A percentile compares a stretch with the other conserved stretches of the same genome.
Evolutionary conservation across 2,113 vertebrate species (phyloP).

Genomic region (Pongo abelii): DNA sequence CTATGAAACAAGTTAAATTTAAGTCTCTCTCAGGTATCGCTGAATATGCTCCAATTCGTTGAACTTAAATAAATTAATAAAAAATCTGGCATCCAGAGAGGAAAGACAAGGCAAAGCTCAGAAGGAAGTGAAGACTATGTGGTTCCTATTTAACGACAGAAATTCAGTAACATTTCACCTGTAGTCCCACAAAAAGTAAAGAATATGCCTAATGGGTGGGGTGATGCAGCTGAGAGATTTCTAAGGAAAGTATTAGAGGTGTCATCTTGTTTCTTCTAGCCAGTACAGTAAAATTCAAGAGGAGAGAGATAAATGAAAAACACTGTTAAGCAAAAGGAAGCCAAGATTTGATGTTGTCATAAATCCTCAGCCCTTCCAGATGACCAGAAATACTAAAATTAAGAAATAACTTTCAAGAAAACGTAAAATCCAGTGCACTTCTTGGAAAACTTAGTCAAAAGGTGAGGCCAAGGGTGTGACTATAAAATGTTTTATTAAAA

Average conservation of each 20-base stretch:
- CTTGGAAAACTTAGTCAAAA: not conserved
- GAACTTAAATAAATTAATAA: not conserved
- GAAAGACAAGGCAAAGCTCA: not conserved
- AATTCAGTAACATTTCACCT: not conserved
- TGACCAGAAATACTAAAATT: not conserved
- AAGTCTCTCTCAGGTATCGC: not conserved
- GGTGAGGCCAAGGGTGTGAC: not conserved
- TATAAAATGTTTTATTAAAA: not conserved
- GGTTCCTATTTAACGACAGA: not conserved
- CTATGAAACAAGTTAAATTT: not conserved
- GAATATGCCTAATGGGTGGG: not conserved
- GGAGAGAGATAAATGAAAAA: not conserved
- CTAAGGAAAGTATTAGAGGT: not conserved
- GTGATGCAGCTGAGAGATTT: not conserved
- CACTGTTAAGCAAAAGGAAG: not conserved
- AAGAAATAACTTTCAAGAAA: not conserved
- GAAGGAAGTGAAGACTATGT: not conserved
- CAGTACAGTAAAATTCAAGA: not conserved
- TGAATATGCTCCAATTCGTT: not conserved
- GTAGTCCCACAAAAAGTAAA: not conserved
- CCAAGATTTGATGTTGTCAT: not conserved
- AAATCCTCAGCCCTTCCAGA: not conserved
- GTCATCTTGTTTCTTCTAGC: not conserved
- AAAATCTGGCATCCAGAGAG: not conserved
- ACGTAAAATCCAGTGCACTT: not conserved